Conservation (phyloP, 2,888 invertebrate species). For the Platycheirus rosarum region DNA sequence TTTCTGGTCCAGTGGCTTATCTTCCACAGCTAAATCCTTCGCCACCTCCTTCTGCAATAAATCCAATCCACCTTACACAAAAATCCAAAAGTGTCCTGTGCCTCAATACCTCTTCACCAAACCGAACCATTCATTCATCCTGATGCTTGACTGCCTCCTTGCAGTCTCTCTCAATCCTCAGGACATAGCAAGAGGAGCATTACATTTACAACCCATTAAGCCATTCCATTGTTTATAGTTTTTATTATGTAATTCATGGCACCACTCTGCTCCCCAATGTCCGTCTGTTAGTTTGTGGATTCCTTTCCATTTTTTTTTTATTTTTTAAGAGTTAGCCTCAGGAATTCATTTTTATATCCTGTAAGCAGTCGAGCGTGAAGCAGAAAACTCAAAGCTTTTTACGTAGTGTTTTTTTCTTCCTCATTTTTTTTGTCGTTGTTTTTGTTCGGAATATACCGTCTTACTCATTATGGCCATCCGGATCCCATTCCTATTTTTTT, state of each 20-base stretch:
- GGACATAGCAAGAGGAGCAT: constrained; percentile 46
- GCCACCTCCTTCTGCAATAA: constrained; percentile 48
- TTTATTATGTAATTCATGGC: constrained; percentile 67
- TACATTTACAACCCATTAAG: constrained; percentile 72
- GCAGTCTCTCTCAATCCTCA: constrained; percentile 7
- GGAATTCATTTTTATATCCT: constrained; percentile 51
- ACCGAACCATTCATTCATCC: constrained; percentile 42
- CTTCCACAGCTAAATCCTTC: constrained; percentile 56
- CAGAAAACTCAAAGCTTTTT: constrained; percentile 44
- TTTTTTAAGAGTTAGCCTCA: constrained; percentile 9
- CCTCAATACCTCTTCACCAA: constrained; percentile 59
- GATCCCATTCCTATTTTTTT: constrained; percentile 46
- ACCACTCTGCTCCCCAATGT: constrained; percentile 39
- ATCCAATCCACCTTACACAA: constrained; percentile 48
- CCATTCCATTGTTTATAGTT: constrained; percentile 72
- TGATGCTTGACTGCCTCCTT: constrained; percentile 53
- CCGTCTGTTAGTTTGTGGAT: constrained; percentile 51
- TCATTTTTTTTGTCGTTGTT: background rate
- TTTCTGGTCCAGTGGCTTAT: constrained; percentile 63
- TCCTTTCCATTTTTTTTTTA: background rate
- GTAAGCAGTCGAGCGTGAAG: constrained; percentile 49
- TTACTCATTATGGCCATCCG: constrained; percentile 57
- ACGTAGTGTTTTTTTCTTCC: constrained; percentile 1
- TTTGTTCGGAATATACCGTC: constrained; percentile 11
- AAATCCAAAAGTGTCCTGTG: constrained; percentile 46